Evolutionary conservation across 92 coral and sea anemone species (phyloP), one percentile per base, ranked within the genome.

Genomic region (Epizoanthus stellaris): DNA sequence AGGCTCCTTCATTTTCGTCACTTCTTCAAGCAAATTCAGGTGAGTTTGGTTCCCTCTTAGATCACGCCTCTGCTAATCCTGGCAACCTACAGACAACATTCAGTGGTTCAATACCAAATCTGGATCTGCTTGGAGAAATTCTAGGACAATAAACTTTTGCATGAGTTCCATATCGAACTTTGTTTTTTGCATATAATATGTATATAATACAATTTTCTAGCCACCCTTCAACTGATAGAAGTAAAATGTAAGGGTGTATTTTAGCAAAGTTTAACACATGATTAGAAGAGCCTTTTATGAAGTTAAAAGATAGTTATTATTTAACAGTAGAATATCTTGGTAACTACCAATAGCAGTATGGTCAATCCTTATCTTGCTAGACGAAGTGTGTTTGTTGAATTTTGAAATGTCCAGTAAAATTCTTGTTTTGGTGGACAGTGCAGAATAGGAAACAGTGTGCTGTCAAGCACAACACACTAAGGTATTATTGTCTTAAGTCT

Each of bases 71-170:
- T 12, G 91, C 88, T 14, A 83, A 86, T 77, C 87, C 85, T 49
- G 90, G 91, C 84, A 94, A 94, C 82, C 84, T 94, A 80, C 95
- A 94, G 87, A 94, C 98, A 16, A 94, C 98, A 0, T 94, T 92
- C 80, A 92, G 95, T 71, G 98, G 98, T 23, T 94, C 98, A 67
- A 94, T 94, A 42, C 98, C 98, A 67, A 94, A 94, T 86, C 84
- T 94, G 66, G 98, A 94, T 62, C 82, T 94, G 75, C 88, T 94
- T 80, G 98, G 95, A 59, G 98, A 92, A 62, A 86, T 94, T 59
- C 88, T 94, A 85, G 98, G 95, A 40, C 90, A 79, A 62, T 61
- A 63, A 39, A 39, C 49, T 8, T 38, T 43, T 79, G 57, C 65
- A 17, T 21, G 40, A 43, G 65, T 43, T 62, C 25, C 59, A 43